Percentiles rank a stretch among this genome's conserved stretches.
Conservation (phyloP, 2,888 invertebrate species). For the Drosophila pseudotakahashii region DNA sequence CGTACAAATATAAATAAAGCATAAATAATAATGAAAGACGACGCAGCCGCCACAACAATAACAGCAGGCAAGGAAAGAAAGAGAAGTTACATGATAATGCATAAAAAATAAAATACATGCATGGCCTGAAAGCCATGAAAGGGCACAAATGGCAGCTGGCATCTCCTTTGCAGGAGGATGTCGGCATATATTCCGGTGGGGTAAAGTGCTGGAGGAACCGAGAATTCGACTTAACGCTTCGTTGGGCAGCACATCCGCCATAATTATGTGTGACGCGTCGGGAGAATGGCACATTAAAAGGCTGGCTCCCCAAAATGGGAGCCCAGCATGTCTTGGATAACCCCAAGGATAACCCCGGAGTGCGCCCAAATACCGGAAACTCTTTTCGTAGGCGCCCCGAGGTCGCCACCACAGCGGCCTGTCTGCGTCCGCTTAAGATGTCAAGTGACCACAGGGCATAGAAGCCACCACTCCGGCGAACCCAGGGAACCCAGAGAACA, state of each 20-base stretch:
- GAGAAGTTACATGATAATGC: constrained; percentile 70
- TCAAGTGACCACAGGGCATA: constrained; percentile 64
- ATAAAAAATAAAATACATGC: constrained; percentile 77
- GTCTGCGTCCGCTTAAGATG: constrained; percentile 62
- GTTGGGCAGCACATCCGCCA: constrained; percentile 79
- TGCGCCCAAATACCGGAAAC: constrained; percentile 61
- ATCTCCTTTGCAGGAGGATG: constrained; percentile 11
- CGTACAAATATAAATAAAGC: constrained; percentile 77
- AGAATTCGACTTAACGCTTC: constrained; percentile 79
- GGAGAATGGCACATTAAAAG: constrained; percentile 71
- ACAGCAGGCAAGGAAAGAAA: constrained; percentile 8
- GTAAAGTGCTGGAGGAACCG: constrained; percentile 43
- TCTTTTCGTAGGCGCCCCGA: constrained; percentile 62
- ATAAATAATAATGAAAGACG: constrained; percentile 79
- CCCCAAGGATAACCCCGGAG: constrained; percentile 13
- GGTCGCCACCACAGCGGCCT: no score
- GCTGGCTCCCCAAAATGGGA: background rate
- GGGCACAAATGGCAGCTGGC: constrained; percentile 61
- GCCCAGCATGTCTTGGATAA: constrained; percentile 26
- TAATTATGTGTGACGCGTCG: constrained; percentile 80
- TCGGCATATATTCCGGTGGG: background rate
- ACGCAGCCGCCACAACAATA: constrained; percentile 40
- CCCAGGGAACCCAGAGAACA: background rate
- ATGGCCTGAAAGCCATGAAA: constrained; percentile 59
- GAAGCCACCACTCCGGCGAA: constrained; percentile 13